Percentiles rank a stretch among this genome's conserved stretches.
Conservation (phyloP, 2,888 invertebrate genomes). For the Incurvaria masculella region DNA sequence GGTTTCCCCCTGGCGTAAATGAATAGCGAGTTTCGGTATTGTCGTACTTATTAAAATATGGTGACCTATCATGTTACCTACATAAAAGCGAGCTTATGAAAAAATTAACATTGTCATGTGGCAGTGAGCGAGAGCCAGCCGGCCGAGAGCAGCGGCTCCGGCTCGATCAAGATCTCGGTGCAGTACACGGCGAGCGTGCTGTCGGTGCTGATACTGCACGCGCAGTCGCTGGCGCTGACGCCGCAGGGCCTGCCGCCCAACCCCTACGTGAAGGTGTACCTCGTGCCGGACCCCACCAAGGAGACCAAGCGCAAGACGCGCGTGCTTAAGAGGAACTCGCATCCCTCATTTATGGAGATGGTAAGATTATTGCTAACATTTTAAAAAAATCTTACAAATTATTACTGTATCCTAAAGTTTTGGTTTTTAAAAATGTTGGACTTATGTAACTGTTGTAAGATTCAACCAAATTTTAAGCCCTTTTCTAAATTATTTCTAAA, state of each 20-base stretch:
- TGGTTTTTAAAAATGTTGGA: too few relatives aligned
- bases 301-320: constrained; percentile 95
- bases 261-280: constrained; percentile 87
- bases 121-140: constrained; percentile 27
- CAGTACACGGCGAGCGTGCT: constrained; percentile 49
- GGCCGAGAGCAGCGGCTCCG: constrained; percentile 36
- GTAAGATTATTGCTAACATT: constrained; percentile 41
- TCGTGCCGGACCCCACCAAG: constrained; percentile 89
- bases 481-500: too few relatives aligned
- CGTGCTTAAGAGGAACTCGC: constrained; percentile 86
- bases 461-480: too few relatives aligned
- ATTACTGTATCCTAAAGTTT: too few relatives aligned
- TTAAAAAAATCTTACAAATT: too few relatives aligned
- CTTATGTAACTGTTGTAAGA: too few relatives aligned
- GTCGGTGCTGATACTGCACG: constrained; percentile 69
- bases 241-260: constrained; percentile 81
- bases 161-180: constrained; percentile 45
- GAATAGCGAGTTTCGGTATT: too few relatives aligned
- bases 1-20: too few relatives aligned
- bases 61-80: too few relatives aligned
- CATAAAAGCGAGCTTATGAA: too few relatives aligned
- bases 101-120: constrained; percentile 9
- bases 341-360: constrained; percentile 99
- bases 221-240: constrained; percentile 78
- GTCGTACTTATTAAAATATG: too few relatives aligned